These are phyloP conservation scores for Sterna hirundo DNA, from an alignment of 2,113 vertebrate genomes.

Conservation along the genomic window DNA sequence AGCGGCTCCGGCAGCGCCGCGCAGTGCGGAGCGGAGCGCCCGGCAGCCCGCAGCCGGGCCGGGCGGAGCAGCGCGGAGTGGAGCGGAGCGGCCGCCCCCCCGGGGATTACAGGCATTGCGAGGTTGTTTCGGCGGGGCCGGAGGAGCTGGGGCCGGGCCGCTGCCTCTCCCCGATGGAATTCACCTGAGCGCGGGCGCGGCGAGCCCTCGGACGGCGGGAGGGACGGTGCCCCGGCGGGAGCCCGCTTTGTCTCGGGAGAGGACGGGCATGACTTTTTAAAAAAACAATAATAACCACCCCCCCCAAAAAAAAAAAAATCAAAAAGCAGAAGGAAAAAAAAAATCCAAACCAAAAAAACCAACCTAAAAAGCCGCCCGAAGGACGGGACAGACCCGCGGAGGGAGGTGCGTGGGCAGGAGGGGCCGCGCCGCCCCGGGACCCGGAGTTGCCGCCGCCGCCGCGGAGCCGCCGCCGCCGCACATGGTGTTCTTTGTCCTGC, in stretches of 20 bases:
- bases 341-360: neutral
- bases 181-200: conserved; percentile 35
- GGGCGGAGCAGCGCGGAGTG: neutral
- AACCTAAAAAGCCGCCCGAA: neutral
- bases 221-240: neutral
- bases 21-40: neutral
- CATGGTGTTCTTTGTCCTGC: conserved; percentile 87
- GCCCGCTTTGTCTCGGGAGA: neutral
- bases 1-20: neutral
- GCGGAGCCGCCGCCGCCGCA: conserved; percentile 64
- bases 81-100: neutral
- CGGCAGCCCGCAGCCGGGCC: neutral
- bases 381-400: neutral
- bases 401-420: conserved; percentile 1
- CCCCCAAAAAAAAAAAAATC: neutral
- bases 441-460: conserved; percentile 25
- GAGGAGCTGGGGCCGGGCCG: neutral
- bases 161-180: conserved; percentile 40
- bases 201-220: neutral
- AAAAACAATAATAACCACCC: neutral
- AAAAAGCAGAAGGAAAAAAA: neutral
- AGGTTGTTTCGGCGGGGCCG: neutral
- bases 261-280: conserved; percentile 25
- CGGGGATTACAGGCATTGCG: neutral
- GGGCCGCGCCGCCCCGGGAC: conserved; percentile 19